Evolutionary conservation across 2,797 vertebrate species (phyloP), one percentile per base, ranked within the genome.

Genomic region (Somateria mollissima): DNA sequence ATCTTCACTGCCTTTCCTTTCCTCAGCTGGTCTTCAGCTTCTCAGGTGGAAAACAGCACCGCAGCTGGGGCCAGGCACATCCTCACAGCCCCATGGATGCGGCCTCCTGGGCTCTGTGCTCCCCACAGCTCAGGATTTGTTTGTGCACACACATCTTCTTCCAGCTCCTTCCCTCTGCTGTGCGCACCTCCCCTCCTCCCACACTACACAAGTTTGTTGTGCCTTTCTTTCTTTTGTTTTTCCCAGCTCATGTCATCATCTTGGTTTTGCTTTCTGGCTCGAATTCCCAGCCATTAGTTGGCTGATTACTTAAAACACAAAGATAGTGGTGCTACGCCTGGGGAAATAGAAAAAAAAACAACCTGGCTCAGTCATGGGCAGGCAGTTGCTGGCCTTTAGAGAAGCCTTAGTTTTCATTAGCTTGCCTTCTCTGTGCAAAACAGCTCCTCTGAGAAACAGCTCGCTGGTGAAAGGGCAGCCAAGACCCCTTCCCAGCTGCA

Each of bases 41-140:
- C 49, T 49, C 25, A 0, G 3, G 27, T 36, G 17, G 13, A 12
- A 11, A 45, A 32, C 19, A 3, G 25, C 28, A 47, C 25, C 4
- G 0, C 32, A 19, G n/a, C n/a, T 17, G 1, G 34, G 19, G 18
- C 34, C 53, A 17, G 10, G 17, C 11, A 8, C 0, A 0, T 10
- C 43, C 30, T n/a, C 28, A 19, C 36, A 8, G 24, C 45, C 8
- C 24, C 19, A 4, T 3, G 24, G 39, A 19, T 24, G 22, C 2
- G 0, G 24, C 34, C 34, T 21, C 10, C 1, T 7, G 12, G n/a
- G 21, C 28, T 39, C n/a, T 8, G 20, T 17, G 32, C n/a, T 57
- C 36, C 11, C 43, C 24, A 11, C 34, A 2, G 10, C 10, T 28
- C 45, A 16, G 8, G 36, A 9, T 27, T 27, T 17, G 4, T n/a